phyloP scores from a whole-genome alignment of 2,888 invertebrate genomes.

The Caenorhabditis doughertyi region DNA sequence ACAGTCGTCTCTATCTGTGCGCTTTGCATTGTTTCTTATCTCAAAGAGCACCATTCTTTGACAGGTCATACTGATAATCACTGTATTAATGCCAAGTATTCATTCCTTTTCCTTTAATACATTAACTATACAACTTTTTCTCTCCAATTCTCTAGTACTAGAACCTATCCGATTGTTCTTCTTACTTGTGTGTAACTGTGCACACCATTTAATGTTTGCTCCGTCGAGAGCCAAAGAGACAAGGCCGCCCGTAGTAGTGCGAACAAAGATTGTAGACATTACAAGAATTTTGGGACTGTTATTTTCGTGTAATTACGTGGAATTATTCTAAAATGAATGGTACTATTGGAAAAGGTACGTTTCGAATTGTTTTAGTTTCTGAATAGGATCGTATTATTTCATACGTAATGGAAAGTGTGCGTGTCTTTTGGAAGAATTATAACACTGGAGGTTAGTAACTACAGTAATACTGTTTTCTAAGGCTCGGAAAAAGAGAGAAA shows the following conservation, averaged over 20 bases:
- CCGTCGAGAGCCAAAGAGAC: conserved; percentile 7
- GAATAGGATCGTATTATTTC: background rate
- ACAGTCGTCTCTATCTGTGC: background rate
- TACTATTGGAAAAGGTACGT: conserved; percentile 22
- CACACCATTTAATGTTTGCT: conserved; percentile 53
- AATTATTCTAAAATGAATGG: conserved; percentile 17
- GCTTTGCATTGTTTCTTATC: conserved; percentile 28
- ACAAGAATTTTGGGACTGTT: conserved; percentile 24
- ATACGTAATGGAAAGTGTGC: conserved; percentile 12
- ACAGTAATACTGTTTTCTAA: conserved; percentile 13
- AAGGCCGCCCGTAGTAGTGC: conserved; percentile 43
- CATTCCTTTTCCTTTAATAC: conserved; percentile 19
- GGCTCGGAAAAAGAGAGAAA: background rate
- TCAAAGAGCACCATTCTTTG: conserved; percentile 34
- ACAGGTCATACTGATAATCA: conserved; percentile 45
- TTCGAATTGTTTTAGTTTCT: background rate
- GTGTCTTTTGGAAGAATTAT: conserved; percentile 27
- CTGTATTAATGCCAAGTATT: conserved; percentile 15
- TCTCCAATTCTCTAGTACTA: conserved; percentile 2
- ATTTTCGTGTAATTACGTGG: conserved; percentile 18
- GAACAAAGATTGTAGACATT: conserved; percentile 38
- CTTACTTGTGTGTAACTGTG: conserved; percentile 40
- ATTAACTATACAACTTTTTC: conserved; percentile 34
- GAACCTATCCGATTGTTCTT: conserved; percentile 16
- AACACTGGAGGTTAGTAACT: conserved; percentile 13